phyloP scores from a whole-genome alignment of 2,113 vertebrate species.

The Cichladusa arquata region DNA sequence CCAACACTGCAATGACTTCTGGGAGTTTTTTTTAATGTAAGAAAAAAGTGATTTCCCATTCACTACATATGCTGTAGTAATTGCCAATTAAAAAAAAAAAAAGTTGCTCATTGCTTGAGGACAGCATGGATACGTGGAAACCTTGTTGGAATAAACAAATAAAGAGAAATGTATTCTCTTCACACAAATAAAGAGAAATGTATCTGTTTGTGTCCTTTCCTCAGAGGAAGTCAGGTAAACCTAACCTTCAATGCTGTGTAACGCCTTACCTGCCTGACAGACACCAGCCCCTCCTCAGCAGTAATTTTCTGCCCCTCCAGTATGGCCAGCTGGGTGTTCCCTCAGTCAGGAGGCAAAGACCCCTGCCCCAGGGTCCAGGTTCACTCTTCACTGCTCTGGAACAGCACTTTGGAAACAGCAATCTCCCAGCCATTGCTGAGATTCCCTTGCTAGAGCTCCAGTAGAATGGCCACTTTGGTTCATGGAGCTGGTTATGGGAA shows the following conservation, averaged over 20 bases:
- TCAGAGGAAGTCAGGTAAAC: neutral
- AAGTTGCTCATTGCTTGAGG: neutral
- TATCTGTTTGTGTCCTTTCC: neutral
- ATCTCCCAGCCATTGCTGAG: neutral
- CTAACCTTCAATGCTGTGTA: neutral
- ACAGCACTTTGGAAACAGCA: neutral
- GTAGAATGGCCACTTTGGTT: neutral
- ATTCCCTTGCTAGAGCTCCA: neutral
- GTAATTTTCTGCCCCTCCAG: no score
- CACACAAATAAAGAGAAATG: neutral
- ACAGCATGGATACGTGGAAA: neutral
- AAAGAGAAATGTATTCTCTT: neutral
- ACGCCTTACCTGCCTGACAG: neutral
- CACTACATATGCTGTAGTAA: neutral
- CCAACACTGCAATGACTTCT: neutral
- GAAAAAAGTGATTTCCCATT: neutral
- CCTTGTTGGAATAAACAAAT: neutral
- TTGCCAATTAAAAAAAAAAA: neutral
- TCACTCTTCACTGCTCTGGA: neutral
- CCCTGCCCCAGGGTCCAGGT: accelerated
- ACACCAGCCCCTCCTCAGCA: no score
- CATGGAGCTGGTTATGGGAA: neutral
- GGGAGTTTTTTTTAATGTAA: neutral
- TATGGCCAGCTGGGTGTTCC: no score
- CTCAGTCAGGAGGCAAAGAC: neutral